phyloP scores from a whole-genome alignment of 1,140 invertebrate genomes.

The Tribolium castaneum region DNA sequence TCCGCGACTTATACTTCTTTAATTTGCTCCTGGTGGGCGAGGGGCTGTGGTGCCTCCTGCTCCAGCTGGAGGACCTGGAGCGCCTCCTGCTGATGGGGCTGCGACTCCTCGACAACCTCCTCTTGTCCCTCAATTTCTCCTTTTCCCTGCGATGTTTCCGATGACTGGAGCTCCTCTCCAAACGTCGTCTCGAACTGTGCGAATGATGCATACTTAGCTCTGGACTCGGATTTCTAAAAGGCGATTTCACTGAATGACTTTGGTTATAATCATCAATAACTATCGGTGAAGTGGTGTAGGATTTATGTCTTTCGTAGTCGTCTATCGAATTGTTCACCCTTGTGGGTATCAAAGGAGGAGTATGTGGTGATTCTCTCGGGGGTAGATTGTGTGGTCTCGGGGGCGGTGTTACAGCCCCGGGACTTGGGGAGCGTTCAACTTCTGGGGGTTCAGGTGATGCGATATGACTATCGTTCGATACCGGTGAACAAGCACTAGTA shows the following conservation, averaged over 20 bases:
- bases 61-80: slow-evolving; percentile 64
- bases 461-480: slow-evolving; percentile 61
- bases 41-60: slow-evolving; percentile 57
- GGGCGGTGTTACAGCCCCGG: slow-evolving; percentile 69
- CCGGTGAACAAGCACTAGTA: slow-evolving; percentile 59
- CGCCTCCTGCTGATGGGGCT: slow-evolving; percentile 50
- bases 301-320: slow-evolving; percentile 16
- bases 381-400: slow-evolving; percentile 53
- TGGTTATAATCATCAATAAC: slow-evolving; percentile 52
- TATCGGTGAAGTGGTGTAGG: slow-evolving; percentile 51
- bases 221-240: slow-evolving; percentile 54
- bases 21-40: slow-evolving; percentile 54
- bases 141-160: slow-evolving; percentile 65
- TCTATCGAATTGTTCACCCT: slow-evolving; percentile 12
- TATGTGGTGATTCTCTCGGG: slow-evolving; percentile 59
- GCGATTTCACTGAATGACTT: slow-evolving; percentile 23
- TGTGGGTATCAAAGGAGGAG: slow-evolving; percentile 50
- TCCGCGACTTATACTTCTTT: slow-evolving; percentile 57
- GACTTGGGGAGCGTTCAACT: slow-evolving; percentile 60
- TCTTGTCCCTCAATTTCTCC: slow-evolving; percentile 64
- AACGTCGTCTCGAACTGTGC: slow-evolving; percentile 61
- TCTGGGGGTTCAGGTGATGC: slow-evolving; percentile 59
- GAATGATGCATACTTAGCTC: slow-evolving; percentile 49
- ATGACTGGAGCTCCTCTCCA: slow-evolving; percentile 61
- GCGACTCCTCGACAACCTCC: slow-evolving; percentile 58